Evolutionary conservation across 2,888 invertebrate species (phyloP).

Genomic region (Lottia gigantea): DNA sequence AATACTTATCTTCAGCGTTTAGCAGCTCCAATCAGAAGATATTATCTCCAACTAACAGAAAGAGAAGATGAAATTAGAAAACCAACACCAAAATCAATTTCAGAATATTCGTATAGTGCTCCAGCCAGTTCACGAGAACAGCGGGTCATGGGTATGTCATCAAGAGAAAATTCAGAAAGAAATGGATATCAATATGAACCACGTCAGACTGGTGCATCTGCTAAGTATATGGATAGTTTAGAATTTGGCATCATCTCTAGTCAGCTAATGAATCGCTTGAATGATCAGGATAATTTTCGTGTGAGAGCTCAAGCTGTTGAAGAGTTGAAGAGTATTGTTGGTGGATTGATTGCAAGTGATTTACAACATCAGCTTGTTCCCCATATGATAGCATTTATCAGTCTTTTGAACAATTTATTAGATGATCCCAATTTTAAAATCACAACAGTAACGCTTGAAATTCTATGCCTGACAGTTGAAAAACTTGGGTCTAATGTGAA

Average conservation of each 20-base stretch:
- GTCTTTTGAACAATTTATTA: slow-evolving; percentile 73
- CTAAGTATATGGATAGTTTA: slow-evolving; percentile 47
- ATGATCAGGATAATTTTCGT: slow-evolving; percentile 74
- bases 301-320: slow-evolving; percentile 74
- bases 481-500: slow-evolving; percentile 67
- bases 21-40: slow-evolving; percentile 51
- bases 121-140: slow-evolving; percentile 18
- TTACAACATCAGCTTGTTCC: slow-evolving; percentile 71
- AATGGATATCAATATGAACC: slow-evolving; percentile 24
- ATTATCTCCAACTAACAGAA: slow-evolving; percentile 52
- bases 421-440: slow-evolving; percentile 75
- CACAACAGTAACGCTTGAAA: slow-evolving; percentile 70
- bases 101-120: slow-evolving; percentile 20
- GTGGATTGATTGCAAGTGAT: slow-evolving; percentile 53
- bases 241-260: slow-evolving; percentile 69
- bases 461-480: slow-evolving; percentile 69
- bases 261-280: slow-evolving; percentile 66
- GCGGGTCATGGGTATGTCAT: slow-evolving; percentile 10
- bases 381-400: slow-evolving; percentile 75
- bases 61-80: slow-evolving; percentile 27
- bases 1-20: slow-evolving; percentile 58
- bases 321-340: slow-evolving; percentile 72
- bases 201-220: slow-evolving; percentile 22
- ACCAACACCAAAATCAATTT: slow-evolving; percentile 16
- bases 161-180: slow-evolving; percentile 21